These are phyloP conservation scores for Jaculus jaculus DNA, from an alignment of 2,113 vertebrate species.

Conservation along the genomic window DNA sequence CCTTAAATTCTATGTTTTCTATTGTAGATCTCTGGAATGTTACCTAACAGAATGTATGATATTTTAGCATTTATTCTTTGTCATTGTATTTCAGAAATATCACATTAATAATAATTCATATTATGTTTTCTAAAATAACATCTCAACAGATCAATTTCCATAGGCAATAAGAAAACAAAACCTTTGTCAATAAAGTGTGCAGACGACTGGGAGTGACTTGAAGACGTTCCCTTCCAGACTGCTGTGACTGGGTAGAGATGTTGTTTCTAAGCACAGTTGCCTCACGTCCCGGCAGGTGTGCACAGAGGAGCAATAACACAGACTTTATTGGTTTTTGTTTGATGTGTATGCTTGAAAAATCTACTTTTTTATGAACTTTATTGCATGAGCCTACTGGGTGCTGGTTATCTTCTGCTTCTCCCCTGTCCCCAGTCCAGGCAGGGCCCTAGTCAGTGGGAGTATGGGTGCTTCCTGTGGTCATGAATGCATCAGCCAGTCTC, in stretches of 20 bases:
- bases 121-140: background rate
- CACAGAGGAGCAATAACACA: background rate
- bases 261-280: slow-evolving; percentile 27
- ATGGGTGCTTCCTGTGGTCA: no score
- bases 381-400: no score
- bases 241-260: background rate
- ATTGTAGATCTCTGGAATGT: background rate
- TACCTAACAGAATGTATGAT: slow-evolving; percentile 1
- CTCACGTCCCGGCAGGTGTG: background rate
- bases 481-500: no score
- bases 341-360: slow-evolving; percentile 36
- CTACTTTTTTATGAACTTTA: no score
- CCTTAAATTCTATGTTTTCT: slow-evolving; percentile 13
- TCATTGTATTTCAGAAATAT: background rate
- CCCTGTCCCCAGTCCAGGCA: no score
- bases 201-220: background rate
- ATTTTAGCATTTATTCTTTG: slow-evolving; percentile 47
- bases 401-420: no score
- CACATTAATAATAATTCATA: slow-evolving; percentile 46
- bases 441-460: no score
- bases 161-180: slow-evolving; percentile 44
- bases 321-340: slow-evolving; percentile 39
- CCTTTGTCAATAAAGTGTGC: background rate
- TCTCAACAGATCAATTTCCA: slow-evolving; percentile 10
- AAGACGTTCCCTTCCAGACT: background rate